These are phyloP conservation scores for Epistrophella euchroma DNA, from an alignment of 2,888 invertebrate genomes.

Conservation along the genomic window DNA sequence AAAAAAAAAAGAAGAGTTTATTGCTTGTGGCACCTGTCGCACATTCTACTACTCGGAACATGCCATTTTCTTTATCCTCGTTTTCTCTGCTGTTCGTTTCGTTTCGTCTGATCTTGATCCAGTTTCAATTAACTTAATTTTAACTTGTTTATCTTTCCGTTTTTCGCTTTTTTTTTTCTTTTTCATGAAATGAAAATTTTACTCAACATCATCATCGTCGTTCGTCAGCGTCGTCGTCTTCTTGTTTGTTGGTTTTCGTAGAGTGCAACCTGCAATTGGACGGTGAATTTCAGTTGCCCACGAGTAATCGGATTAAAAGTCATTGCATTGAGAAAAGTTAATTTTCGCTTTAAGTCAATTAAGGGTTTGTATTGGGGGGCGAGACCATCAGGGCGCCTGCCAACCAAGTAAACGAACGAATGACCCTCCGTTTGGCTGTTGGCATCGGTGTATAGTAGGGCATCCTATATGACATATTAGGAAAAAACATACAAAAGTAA, in stretches of 20 bases:
- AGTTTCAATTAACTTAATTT: conserved; percentile 72
- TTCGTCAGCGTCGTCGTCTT: conserved; percentile 7
- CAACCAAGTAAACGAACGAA: background rate
- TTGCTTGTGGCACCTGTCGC: conserved; percentile 61
- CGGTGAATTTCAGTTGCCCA: conserved; percentile 71
- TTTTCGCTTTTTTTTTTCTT: background rate
- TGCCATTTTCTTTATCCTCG: background rate
- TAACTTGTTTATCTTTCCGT: conserved; percentile 40
- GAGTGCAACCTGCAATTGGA: conserved; percentile 29
- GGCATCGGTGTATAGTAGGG: conserved; percentile 11
- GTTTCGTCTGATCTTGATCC: conserved; percentile 60
- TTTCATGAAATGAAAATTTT: background rate
- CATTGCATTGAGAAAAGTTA: conserved; percentile 72
- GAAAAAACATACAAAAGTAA: background rate
- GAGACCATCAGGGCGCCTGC: background rate
- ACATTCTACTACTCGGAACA: background rate
- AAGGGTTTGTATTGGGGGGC: conserved; percentile 25
- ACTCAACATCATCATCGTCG: background rate
- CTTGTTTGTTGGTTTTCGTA: background rate
- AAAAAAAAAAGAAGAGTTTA: conserved; percentile 30
- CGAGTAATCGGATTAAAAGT: conserved; percentile 73
- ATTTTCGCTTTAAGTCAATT: conserved; percentile 73
- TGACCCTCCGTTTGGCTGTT: conserved; percentile 1
- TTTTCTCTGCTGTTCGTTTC: background rate
- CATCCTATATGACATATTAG: background rate